phyloP scores from a whole-genome alignment of 2,888 invertebrate genomes.

The Agriopis marginaria region DNA sequence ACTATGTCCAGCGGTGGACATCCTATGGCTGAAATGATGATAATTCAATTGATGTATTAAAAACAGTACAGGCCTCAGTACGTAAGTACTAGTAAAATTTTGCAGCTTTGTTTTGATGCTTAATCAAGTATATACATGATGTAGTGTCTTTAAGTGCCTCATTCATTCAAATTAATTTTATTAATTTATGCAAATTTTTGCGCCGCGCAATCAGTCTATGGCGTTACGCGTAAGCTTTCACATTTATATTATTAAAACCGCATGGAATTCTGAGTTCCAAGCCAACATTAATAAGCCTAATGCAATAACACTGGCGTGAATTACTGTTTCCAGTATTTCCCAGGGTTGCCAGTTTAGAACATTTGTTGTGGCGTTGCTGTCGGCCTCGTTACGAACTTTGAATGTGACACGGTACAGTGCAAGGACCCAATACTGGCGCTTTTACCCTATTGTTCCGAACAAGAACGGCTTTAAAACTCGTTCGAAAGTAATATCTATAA shows the following conservation, averaged over 20 bases:
- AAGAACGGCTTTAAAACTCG: constrained; percentile 12
- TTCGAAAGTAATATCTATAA: constrained; percentile 24
- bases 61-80: too few relatives aligned
- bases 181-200: constrained; percentile 11
- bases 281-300: constrained; percentile 39
- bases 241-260: constrained; percentile 19
- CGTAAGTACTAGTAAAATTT: too few relatives aligned
- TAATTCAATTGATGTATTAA: too few relatives aligned
- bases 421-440: constrained; percentile 24
- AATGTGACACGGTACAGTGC: constrained; percentile 25
- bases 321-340: constrained; percentile 30
- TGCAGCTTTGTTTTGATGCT: too few relatives aligned
- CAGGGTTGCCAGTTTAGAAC: constrained; percentile 34
- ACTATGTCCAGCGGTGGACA: too few relatives aligned
- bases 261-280: constrained; percentile 36
- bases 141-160: background rate
- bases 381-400: constrained; percentile 30
- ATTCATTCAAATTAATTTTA: constrained; percentile 2
- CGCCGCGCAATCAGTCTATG: constrained; percentile 1
- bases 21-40: too few relatives aligned
- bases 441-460: constrained; percentile 30
- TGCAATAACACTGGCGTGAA: constrained; percentile 41
- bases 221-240: constrained; percentile 7
- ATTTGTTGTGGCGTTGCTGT: constrained; percentile 32
- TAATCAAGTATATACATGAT: background rate